A percentile compares a stretch with the other conserved stretches of the same genome.
Conservation (phyloP, 1,140 invertebrate genomes). For the Manduca sexta region DNA sequence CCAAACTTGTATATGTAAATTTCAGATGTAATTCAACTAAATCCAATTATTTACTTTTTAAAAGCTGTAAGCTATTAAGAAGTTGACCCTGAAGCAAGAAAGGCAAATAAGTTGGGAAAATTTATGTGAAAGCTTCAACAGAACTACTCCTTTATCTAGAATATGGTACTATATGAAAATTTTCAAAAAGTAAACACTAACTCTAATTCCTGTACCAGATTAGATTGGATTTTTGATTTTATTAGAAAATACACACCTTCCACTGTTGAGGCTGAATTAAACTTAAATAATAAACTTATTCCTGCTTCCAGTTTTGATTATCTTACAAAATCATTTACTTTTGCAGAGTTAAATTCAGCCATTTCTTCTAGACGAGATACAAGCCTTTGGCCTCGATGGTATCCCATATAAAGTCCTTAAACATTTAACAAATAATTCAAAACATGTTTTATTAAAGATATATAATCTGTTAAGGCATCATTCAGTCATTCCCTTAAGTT, state of each 20-base stretch:
- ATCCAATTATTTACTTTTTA: neutral
- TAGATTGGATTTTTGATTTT: neutral
- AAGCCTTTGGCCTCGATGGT: slow-evolving; percentile 17
- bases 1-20: neutral
- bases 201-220: neutral
- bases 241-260: neutral
- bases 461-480: slow-evolving; percentile 18
- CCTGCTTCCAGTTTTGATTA: neutral
- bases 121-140: neutral
- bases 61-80: neutral
- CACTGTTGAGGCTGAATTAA: neutral
- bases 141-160: too few relatives aligned
- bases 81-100: neutral
- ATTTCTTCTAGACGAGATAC: slow-evolving; percentile 15
- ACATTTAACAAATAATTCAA: neutral
- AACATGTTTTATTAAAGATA: slow-evolving; percentile 8
- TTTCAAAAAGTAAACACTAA: too few relatives aligned
- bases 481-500: slow-evolving; percentile 10
- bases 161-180: too few relatives aligned
- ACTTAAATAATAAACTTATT: too few relatives aligned
- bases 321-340: slow-evolving; percentile 10
- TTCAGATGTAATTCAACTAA: neutral
- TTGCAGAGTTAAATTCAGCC: slow-evolving; percentile 13
- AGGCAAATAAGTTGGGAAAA: neutral
- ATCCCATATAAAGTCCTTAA: slow-evolving; percentile 22